phyloP scores from a whole-genome alignment of 2,113 vertebrate species.

The Brevimyrus niger region DNA sequence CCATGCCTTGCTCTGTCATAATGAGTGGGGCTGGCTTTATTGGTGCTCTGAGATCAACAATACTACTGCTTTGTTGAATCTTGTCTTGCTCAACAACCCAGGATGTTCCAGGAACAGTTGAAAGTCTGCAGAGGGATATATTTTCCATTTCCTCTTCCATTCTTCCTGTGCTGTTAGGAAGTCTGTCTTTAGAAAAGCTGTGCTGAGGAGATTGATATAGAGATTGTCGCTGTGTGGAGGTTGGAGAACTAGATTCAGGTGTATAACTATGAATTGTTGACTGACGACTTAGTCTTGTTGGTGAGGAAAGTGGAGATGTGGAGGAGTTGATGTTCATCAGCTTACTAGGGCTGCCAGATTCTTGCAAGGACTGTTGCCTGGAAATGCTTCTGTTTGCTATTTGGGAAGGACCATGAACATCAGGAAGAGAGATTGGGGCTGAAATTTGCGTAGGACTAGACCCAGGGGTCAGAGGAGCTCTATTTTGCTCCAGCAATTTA shows the following conservation, averaged over 20 bases:
- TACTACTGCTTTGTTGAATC: slow-evolving; percentile 70
- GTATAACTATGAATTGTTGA: slow-evolving; percentile 71
- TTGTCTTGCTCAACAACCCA: slow-evolving; percentile 79
- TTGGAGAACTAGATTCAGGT: slow-evolving; percentile 62
- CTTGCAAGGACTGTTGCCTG: slow-evolving; percentile 78
- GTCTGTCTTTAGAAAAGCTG: slow-evolving; percentile 60
- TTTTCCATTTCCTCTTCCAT: slow-evolving; percentile 81
- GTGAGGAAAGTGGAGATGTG: slow-evolving; percentile 78
- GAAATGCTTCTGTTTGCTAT: slow-evolving; percentile 68
- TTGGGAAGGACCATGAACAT: slow-evolving; percentile 84
- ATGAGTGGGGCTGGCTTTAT: slow-evolving; percentile 79
- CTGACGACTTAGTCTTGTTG: slow-evolving; percentile 70
- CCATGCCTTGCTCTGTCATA: slow-evolving; percentile 95
- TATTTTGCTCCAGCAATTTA: slow-evolving; percentile 66
- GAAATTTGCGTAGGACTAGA: slow-evolving; percentile 92
- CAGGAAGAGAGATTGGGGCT: slow-evolving; percentile 84
- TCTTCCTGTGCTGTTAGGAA: slow-evolving; percentile 63
- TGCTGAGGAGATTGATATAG: slow-evolving; percentile 52
- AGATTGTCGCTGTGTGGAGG: slow-evolving; percentile 65
- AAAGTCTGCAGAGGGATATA: slow-evolving; percentile 89
- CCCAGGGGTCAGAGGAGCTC: slow-evolving; percentile 75
- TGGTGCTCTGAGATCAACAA: slow-evolving; percentile 80
- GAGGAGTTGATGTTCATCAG: slow-evolving; percentile 70
- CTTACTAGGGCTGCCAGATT: slow-evolving; percentile 72
- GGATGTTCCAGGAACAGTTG: slow-evolving; percentile 83